Evolutionary conservation across 2,888 invertebrate genomes (phyloP), one percentile per base, ranked within the genome.

Genomic region (Melieria picta): DNA sequence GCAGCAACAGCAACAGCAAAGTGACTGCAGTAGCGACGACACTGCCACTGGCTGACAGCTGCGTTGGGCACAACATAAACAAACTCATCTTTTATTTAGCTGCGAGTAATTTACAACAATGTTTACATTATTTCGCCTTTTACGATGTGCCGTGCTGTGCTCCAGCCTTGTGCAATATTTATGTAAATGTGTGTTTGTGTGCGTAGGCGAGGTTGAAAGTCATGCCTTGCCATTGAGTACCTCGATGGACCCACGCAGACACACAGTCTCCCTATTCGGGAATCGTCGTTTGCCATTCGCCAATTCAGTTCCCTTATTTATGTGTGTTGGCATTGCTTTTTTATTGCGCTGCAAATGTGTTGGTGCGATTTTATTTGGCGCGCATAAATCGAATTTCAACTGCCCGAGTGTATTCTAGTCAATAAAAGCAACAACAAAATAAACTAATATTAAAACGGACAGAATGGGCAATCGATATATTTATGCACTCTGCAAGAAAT

Each of bases 141-240:
- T 56, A 56, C 30, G 13, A 3, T 4, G 9, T 48, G 6, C 43
- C 42, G 7, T 58, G 66, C 47, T 47, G 47, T 58, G 45, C 52
- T 56, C 11, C 30, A 65, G 52, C 45, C 45, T n/a, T 68, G 62
- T 71, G 67, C 73, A 73, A 68, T 71, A 67, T 73, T 68, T 68
- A 73, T 68, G 61, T 63, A 65, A 67, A 48, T 64, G 48, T 50
- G 7, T 50, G 58, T 43, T n/a, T 43, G 64, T 63, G 43, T 74
- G 62, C 71, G 60, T 64, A 52, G 48, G 68, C 48, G 7, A 43
- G 58, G 61, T 63, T 50, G 11, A 7, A 43, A 60, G 43, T 43
- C 42, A 43, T 57, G 30, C 2, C 30, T 30, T 30, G 3, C 0
- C 30, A 30, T 30, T 30, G 30, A 30, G 30, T 57, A 9, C 5